Percentiles rank a stretch among this genome's conserved stretches.
These are phyloP conservation scores for Perizoma flavofasciatum DNA, from an alignment of 2,888 invertebrate species.

Conservation along the genomic window DNA sequence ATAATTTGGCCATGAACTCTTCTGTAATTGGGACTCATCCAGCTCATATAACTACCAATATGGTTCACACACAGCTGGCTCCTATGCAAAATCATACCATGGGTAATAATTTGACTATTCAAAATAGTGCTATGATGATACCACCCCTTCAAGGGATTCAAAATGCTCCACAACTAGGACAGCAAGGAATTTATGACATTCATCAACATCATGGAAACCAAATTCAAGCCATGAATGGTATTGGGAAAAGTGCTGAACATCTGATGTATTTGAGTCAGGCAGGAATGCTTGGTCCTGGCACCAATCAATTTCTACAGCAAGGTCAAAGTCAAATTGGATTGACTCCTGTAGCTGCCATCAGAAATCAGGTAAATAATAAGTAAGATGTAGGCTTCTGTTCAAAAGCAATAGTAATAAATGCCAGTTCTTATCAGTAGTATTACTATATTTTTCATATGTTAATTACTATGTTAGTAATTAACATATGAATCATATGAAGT, in stretches of 20 bases:
- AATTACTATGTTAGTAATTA: no score
- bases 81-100: slow-evolving; percentile 78
- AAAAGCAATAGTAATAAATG: no score
- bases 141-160: slow-evolving; percentile 78
- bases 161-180: slow-evolving; percentile 79
- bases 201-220: slow-evolving; percentile 77
- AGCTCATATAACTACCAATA: slow-evolving; percentile 74
- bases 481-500: no score
- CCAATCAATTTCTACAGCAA: slow-evolving; percentile 85
- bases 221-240: slow-evolving; percentile 81
- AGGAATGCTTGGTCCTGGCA: slow-evolving; percentile 83
- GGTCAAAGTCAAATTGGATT: slow-evolving; percentile 85
- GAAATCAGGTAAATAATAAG: slow-evolving; percentile 71
- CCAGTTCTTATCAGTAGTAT: no score
- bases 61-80: slow-evolving; percentile 82
- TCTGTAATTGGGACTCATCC: slow-evolving; percentile 79
- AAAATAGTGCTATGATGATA: slow-evolving; percentile 79
- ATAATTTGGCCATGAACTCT: slow-evolving; percentile 75
- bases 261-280: slow-evolving; percentile 80
- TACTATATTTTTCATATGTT: no score
- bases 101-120: slow-evolving; percentile 72
- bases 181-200: slow-evolving; percentile 79
- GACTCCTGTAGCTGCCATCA: slow-evolving; percentile 76
- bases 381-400: background rate
- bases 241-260: slow-evolving; percentile 79